These are phyloP conservation scores for Dynastes tityus DNA, from an alignment of 2,888 invertebrate species.

Conservation along the genomic window DNA sequence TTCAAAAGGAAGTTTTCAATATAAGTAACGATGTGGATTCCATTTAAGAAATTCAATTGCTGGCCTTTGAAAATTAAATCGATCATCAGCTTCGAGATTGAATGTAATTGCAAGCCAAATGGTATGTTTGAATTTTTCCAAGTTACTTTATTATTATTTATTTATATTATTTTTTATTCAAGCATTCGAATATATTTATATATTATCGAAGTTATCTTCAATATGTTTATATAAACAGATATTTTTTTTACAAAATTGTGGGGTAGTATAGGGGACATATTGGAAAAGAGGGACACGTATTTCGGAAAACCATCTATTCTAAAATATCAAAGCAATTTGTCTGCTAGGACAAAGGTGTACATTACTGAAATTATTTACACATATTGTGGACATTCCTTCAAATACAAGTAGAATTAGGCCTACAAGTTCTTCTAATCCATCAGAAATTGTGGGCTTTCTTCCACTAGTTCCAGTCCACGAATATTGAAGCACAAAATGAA, in stretches of 20 bases:
- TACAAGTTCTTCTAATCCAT: too few species aligned
- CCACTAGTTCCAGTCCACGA: background rate
- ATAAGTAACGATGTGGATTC: background rate
- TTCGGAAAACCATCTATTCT: background rate
- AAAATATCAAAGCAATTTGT: background rate
- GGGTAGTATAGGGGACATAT: too few species aligned
- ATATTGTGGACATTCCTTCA: background rate
- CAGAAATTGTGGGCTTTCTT: background rate
- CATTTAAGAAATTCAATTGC: background rate
- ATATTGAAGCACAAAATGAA: too few species aligned
- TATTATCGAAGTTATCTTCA: background rate
- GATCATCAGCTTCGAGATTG: constrained; percentile 38
- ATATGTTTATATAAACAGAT: constrained; percentile 12
- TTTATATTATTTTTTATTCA: constrained; percentile 3
- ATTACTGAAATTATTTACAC: background rate
- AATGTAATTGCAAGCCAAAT: constrained; percentile 50
- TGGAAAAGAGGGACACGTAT: too few species aligned
- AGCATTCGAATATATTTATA: background rate
- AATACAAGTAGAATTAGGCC: too few species aligned
- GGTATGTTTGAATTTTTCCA: constrained; percentile 40
- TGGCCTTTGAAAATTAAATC: constrained; percentile 21
- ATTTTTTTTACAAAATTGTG: background rate
- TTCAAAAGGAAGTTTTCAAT: background rate
- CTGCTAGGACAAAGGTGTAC: background rate
- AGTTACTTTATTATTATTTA: background rate